phyloP scores from a whole-genome alignment of 2,888 invertebrate species.

The Epinotia brunnichana region DNA sequence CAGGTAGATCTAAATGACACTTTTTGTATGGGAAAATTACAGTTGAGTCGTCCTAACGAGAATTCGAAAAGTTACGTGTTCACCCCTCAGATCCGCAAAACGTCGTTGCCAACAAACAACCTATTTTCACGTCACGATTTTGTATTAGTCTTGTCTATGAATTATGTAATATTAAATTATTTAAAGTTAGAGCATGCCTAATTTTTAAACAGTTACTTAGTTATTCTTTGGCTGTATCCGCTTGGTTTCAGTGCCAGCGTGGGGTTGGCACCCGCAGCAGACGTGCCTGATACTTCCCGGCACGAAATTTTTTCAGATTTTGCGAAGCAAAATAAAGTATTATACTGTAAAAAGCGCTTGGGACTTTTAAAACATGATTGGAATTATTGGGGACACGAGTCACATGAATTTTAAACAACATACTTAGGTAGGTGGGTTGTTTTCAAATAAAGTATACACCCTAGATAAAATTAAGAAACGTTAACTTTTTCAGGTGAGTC shows the following conservation, averaged over 20 bases:
- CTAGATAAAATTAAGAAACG: no score
- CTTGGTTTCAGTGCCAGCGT: constrained; percentile 46
- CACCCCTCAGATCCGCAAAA: no score
- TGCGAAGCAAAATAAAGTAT: constrained; percentile 41
- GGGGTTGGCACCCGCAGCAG: constrained; percentile 50
- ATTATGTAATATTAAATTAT: not conserved
- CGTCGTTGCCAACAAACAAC: no score
- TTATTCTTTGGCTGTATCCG: constrained; percentile 35
- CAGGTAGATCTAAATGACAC: no score
- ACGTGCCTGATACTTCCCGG: constrained; percentile 50
- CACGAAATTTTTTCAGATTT: constrained; percentile 47
- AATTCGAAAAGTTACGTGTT: no score
- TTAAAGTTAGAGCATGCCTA: not conserved
- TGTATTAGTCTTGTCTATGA: not conserved
- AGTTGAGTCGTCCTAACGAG: no score
- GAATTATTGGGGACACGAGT: not conserved
- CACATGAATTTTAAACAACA: constrained; percentile 12
- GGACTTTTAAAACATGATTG: constrained; percentile 11
- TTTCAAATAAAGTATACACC: no score
- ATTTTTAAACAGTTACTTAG: constrained; percentile 30
- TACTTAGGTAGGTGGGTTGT: no score
- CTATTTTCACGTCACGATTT: no score
- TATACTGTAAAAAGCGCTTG: constrained; percentile 9
- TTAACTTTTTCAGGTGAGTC: no score
- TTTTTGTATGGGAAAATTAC: no score